Percentiles rank a stretch among this genome's conserved stretches.
Evolutionary conservation across 2,797 vertebrate genomes (phyloP).

Genomic region (Otolemur crassicaudatus): DNA sequence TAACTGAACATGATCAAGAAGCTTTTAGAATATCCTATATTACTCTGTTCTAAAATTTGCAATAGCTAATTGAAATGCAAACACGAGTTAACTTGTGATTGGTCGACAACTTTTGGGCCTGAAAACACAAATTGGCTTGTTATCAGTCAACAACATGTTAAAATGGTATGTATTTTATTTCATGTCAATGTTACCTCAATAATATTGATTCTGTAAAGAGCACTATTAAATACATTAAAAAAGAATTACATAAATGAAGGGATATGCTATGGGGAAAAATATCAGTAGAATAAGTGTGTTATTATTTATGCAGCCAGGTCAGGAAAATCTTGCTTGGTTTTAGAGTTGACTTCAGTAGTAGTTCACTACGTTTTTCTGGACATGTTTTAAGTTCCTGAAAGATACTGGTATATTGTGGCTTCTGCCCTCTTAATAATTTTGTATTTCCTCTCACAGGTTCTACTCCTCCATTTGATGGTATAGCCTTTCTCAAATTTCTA

Average conservation of each 20-base stretch:
- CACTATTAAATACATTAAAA: not conserved
- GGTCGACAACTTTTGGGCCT: no score
- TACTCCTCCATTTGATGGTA: not conserved
- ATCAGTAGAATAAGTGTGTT: not conserved
- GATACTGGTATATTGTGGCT: not conserved
- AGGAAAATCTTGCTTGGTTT: not conserved
- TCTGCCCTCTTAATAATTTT: not conserved
- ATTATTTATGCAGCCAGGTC: not conserved
- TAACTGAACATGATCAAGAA: no score
- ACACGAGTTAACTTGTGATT: no score
- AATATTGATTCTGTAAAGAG: not conserved
- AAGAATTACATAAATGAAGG: not conserved
- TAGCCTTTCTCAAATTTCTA: constrained; percentile 6
- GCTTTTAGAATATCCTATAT: no score
- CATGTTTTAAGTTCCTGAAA: constrained; percentile 5
- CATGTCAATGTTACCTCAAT: not conserved
- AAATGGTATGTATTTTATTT: not conserved
- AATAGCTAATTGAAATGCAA: no score
- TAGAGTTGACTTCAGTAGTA: not conserved
- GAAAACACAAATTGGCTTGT: no score
- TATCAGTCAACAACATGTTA: not conserved
- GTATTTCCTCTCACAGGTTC: not conserved
- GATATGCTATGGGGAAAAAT: not conserved
- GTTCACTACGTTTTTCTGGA: not conserved
- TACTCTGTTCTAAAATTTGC: no score